Conservation (phyloP, 2,113 vertebrate species). For the Zapus hudsonius region DNA sequence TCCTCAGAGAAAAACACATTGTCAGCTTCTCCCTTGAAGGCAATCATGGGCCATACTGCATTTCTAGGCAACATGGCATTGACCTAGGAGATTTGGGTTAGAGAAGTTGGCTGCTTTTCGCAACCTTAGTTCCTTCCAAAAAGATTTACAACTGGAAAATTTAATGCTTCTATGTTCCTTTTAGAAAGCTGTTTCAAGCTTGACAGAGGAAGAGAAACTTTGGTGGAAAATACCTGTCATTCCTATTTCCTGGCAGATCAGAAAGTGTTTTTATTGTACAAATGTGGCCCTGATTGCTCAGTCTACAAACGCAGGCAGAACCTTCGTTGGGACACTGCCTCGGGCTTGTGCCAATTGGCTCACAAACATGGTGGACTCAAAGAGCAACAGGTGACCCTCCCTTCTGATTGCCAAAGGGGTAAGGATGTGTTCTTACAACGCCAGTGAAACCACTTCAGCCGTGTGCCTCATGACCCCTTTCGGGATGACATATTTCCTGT, state of each 20-base stretch:
- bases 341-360: not conserved
- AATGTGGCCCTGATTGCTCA: not conserved
- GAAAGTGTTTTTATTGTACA: not conserved
- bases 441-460: not conserved
- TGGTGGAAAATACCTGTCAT: constrained; percentile 39
- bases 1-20: not conserved
- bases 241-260: constrained; percentile 46
- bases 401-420: not conserved
- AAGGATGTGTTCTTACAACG: not conserved
- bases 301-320: not conserved
- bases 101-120: not conserved
- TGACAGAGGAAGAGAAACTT: constrained; percentile 45
- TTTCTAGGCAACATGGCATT: not conserved
- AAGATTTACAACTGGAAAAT: not conserved
- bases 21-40: not conserved
- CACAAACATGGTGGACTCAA: not conserved
- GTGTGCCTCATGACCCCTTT: not conserved
- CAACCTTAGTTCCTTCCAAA: not conserved
- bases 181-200: constrained; percentile 39
- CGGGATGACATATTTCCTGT: not conserved
- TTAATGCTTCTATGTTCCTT: not conserved
- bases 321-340: not conserved
- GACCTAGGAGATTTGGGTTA: not conserved
- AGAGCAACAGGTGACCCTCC: not conserved
- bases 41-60: not conserved